A percentile compares a stretch with the other conserved stretches of the same genome.
Evolutionary conservation across 2,797 vertebrate genomes (phyloP).

Genomic region (Apogon talboti): DNA sequence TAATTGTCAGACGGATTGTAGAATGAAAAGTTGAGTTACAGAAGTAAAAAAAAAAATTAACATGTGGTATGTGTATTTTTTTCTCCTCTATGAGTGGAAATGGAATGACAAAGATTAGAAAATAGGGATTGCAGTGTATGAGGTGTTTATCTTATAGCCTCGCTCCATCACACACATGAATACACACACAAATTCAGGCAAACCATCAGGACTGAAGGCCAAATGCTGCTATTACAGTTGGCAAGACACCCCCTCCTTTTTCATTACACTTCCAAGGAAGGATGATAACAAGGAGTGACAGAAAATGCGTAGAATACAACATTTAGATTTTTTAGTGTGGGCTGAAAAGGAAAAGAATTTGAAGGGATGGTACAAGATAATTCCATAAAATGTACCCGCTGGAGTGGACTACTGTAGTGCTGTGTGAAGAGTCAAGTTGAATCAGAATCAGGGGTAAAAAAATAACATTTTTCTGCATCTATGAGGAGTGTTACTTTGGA

Average conservation of each 20-base stretch:
- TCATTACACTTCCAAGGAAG: conserved; percentile 51
- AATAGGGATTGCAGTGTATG: conserved; percentile 39
- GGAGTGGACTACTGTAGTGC: conserved; percentile 27
- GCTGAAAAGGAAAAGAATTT: conserved; percentile 35
- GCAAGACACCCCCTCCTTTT: conserved; percentile 64
- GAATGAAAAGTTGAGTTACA: conserved; percentile 29
- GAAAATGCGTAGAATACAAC: conserved; percentile 30
- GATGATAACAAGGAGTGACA: conserved; percentile 51
- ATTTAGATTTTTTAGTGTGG: conserved; percentile 48
- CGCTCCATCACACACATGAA: conserved; percentile 27
- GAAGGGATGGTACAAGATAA: conserved; percentile 56
- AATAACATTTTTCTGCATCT: conserved; percentile 5
- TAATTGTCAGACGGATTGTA: conserved; percentile 18
- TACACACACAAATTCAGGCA: conserved; percentile 14
- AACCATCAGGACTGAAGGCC: conserved; percentile 51
- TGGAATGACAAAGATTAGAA: conserved; percentile 47
- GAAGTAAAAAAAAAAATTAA: conserved; percentile 36
- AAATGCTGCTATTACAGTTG: conserved; percentile 59
- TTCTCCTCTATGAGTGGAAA: too few relatives aligned
- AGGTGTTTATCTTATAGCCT: conserved; percentile 52
- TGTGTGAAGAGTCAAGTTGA: conserved; percentile 31
- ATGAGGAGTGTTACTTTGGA: conserved; percentile 13
- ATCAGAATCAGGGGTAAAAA: conserved; percentile 23
- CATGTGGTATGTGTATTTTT: conserved; percentile 4
- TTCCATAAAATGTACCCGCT: conserved; percentile 56